Conservation (phyloP, 2,888 invertebrate genomes). For the Amphiduros pacificus region DNA sequence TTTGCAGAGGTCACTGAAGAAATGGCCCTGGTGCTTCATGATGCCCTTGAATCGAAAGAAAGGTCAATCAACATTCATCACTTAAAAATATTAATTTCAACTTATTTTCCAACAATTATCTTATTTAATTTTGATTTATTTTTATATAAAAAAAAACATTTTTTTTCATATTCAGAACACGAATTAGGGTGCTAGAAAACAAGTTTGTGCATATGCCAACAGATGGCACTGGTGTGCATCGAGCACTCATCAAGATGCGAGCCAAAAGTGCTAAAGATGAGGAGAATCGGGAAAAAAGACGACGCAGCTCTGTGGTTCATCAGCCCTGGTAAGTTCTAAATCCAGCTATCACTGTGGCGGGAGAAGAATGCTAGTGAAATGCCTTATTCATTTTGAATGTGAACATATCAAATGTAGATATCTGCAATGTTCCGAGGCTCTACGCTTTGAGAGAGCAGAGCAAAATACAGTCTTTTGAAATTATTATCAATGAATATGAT, state of each 20-base stretch:
- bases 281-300: constrained; percentile 17
- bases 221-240: constrained; percentile 42
- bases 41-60: constrained; percentile 53
- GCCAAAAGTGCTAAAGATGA: constrained; percentile 33
- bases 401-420: too few relatives aligned
- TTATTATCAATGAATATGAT: too few relatives aligned
- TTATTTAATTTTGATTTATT: background rate
- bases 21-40: constrained; percentile 51
- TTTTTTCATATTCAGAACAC: too few relatives aligned
- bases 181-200: constrained; percentile 44
- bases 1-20: constrained; percentile 53
- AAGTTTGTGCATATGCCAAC: constrained; percentile 47
- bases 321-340: constrained; percentile 26
- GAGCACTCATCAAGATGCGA: constrained; percentile 50
- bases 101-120: background rate
- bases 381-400: too few relatives aligned
- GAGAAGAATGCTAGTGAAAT: too few relatives aligned
- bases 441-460: too few relatives aligned
- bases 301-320: constrained; percentile 22
- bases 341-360: too few relatives aligned
- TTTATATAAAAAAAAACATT: background rate
- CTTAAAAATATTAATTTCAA: background rate
- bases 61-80: constrained; percentile 36
- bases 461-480: too few relatives aligned
- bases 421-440: too few relatives aligned